phyloP scores from a whole-genome alignment of 2,888 invertebrate species.

The Polydrusus tereticollis region DNA sequence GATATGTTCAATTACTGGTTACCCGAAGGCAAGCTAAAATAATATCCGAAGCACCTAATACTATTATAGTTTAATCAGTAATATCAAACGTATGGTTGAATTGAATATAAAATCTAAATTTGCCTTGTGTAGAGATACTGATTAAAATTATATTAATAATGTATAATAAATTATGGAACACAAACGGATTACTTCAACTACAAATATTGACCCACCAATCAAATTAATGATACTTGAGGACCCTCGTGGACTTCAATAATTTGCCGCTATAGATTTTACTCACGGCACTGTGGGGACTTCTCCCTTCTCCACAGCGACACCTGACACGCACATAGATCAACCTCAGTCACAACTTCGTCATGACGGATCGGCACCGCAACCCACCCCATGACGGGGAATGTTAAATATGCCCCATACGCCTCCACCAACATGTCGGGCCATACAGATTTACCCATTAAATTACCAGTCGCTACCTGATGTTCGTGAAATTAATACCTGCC shows the following conservation, averaged over 20 bases:
- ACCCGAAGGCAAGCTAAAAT: no score
- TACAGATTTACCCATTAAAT: conserved; percentile 60
- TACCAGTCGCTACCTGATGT: conserved; percentile 62
- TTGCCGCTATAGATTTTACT: conserved; percentile 2
- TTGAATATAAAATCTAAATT: no score
- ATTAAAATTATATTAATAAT: no score
- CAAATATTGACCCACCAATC: neutral
- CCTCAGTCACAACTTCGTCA: conserved; percentile 56
- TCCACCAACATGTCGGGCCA: conserved; percentile 58
- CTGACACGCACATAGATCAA: conserved; percentile 61
- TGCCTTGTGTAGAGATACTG: no score
- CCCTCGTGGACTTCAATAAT: neutral
- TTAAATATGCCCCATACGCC: conserved; percentile 59
- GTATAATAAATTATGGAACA: neutral
- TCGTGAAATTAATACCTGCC: conserved; percentile 59
- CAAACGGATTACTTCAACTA: neutral
- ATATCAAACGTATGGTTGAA: no score
- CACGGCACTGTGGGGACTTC: conserved; percentile 39
- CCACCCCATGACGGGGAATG: conserved; percentile 57
- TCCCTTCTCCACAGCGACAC: conserved; percentile 40
- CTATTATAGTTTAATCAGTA: no score
- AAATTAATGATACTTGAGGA: neutral
- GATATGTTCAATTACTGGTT: no score
- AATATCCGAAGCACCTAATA: no score
- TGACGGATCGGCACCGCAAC: conserved; percentile 59